Base-by-base conservation (phyloP, 2,888 invertebrate species). In the Aporophyla nigra region DNA sequence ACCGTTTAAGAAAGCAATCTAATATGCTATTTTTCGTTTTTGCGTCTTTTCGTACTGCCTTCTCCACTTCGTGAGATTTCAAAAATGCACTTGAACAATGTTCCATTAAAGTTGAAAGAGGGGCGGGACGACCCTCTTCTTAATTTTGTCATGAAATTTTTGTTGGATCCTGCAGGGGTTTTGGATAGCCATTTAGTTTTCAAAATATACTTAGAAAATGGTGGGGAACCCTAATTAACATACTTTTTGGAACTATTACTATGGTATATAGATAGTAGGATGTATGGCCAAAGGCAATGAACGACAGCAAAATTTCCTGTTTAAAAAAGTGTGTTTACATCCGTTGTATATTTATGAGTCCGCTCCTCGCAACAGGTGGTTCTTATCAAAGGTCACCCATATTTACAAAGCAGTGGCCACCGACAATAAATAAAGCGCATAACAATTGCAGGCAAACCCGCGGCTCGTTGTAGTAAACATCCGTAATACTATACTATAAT, bases 381-480 rank as follows among this genome's bases (percentile, higher is more conserved):
- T 24, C 40, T 19, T 27, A 27, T 12, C 67, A 76, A 76, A 76
- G 80, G 80, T 74, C 82, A 82, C 58, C 14, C 16, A 49, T 84
- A 73, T 76, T 83, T 76, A 73, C 80, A 73, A 80, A 80, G 49
- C 49, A 67, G 19, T 43, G 5, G 7, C 43, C 69, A 21, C 12
- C 33, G n/a, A 80, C 76, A 76, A 68, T 49, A 79, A 75, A 78
- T 70, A 69, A 80, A 79, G 40, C 66, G 51, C 65, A 53, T 33
- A 71, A 73, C 82, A 71, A 71, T 24, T 54, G 51, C 69, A 61
- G 43, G 69, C 66, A 58, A 71, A 65, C 79, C 54, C 75, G 74
- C 78, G 66, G 58, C 21, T 46, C 59, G 62, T 1, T 16, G 72
- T 83, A 80, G 83, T 76, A 84, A 80, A 83, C 83, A 84, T 83